These are phyloP conservation scores for Pseudochaenichthys georgianus DNA, from an alignment of 2,797 vertebrate species.

Conservation along the genomic window DNA sequence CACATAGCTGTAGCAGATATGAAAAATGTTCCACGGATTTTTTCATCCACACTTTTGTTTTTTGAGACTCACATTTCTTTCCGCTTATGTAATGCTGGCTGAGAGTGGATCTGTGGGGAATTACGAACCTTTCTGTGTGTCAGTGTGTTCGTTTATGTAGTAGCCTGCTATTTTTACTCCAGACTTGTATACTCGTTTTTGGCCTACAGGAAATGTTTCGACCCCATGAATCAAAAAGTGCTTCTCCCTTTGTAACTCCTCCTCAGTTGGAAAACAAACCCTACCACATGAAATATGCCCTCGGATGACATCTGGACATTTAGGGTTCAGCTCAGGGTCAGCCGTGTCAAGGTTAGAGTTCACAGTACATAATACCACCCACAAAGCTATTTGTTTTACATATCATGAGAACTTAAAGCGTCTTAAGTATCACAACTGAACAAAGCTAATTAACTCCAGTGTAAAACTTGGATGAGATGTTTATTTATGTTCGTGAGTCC, in stretches of 20 bases:
- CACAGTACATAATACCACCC: slow-evolving; percentile 56
- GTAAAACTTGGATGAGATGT: background rate
- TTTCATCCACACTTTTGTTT: slow-evolving; percentile 60
- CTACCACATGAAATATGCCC: slow-evolving; percentile 59
- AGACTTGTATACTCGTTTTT: slow-evolving; percentile 73
- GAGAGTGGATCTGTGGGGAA: slow-evolving; percentile 68
- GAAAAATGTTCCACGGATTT: slow-evolving; percentile 58
- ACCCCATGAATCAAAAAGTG: slow-evolving; percentile 71
- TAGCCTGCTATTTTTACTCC: slow-evolving; percentile 79
- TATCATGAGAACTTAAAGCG: slow-evolving; percentile 6
- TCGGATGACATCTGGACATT: slow-evolving; percentile 51
- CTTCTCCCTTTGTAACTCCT: slow-evolving; percentile 57
- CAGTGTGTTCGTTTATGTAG: slow-evolving; percentile 57
- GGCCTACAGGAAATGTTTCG: slow-evolving; percentile 77
- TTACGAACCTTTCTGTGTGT: slow-evolving; percentile 60
- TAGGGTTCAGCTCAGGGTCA: slow-evolving; percentile 68
- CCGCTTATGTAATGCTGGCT: slow-evolving; percentile 73
- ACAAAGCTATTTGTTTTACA: slow-evolving; percentile 20
- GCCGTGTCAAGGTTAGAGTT: slow-evolving; percentile 55
- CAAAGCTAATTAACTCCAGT: background rate
- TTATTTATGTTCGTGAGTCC: background rate
- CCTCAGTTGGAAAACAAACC: slow-evolving; percentile 69
- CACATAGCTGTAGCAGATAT: slow-evolving; percentile 54
- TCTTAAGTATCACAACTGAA: background rate
- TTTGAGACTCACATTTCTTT: slow-evolving; percentile 76